These are phyloP conservation scores for Drosophila rellima DNA, from an alignment of 2,888 invertebrate species.

Conservation along the genomic window DNA sequence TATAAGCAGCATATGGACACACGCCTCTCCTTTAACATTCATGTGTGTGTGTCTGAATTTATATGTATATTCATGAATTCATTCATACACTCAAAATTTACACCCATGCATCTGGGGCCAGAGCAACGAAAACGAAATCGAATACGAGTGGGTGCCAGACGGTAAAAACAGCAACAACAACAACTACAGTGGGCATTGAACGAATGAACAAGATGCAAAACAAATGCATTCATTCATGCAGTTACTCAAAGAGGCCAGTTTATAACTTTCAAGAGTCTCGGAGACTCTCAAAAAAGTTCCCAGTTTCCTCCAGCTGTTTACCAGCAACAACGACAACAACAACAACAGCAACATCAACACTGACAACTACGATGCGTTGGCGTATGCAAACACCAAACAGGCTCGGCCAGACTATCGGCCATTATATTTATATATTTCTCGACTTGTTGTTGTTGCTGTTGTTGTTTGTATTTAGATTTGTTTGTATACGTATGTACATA, in stretches of 20 bases:
- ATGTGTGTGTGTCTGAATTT: slow-evolving; percentile 1
- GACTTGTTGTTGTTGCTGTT: slow-evolving; percentile 4
- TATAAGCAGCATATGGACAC: slow-evolving; percentile 19
- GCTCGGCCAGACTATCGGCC: slow-evolving; percentile 49
- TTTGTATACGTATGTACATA: slow-evolving; percentile 6
- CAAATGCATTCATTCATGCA: slow-evolving; percentile 67
- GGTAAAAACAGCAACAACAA: slow-evolving; percentile 13
- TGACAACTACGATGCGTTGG: slow-evolving; percentile 48
- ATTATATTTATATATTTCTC: slow-evolving; percentile 15
- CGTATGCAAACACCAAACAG: slow-evolving; percentile 62
- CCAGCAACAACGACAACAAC: slow-evolving; percentile 26
- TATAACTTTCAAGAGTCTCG: slow-evolving; percentile 56
- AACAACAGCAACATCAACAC: slow-evolving; percentile 12
- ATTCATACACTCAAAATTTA: slow-evolving; percentile 59
- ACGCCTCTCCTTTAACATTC: slow-evolving; percentile 60
- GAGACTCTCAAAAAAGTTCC: slow-evolving; percentile 43
- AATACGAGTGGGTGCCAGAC: slow-evolving; percentile 67
- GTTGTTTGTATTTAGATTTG: slow-evolving; percentile 6
- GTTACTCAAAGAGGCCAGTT: slow-evolving; percentile 57
- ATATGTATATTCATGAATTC: slow-evolving; percentile 52
- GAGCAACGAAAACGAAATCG: slow-evolving; percentile 64
- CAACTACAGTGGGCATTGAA: slow-evolving; percentile 22
- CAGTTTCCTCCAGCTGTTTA: slow-evolving; percentile 35
- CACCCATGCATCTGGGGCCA: slow-evolving; percentile 57
- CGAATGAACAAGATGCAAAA: slow-evolving; percentile 51